Evolutionary conservation across 2,888 invertebrate genomes (phyloP).

Genomic region (Seira musarum): DNA sequence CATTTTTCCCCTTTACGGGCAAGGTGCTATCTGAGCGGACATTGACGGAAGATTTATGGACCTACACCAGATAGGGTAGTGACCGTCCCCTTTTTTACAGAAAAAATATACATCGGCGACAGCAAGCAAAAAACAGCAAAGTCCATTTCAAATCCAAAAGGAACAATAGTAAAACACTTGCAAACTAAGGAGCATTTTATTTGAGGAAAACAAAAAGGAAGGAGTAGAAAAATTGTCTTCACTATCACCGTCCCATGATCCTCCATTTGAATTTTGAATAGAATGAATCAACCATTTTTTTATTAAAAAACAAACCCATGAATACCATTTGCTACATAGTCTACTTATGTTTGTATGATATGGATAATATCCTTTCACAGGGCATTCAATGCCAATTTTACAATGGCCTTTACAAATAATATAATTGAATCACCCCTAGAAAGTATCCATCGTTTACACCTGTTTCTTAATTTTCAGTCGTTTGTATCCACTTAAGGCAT

Average conservation of each 20-base stretch:
- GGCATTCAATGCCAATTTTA: no score
- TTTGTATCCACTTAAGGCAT: no score
- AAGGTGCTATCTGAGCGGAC: slow-evolving; percentile 69
- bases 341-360: no score
- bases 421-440: no score
- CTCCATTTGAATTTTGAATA: no score
- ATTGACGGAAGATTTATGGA: slow-evolving; percentile 69
- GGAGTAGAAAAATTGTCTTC: background rate
- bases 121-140: no score
- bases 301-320: slow-evolving; percentile 8
- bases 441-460: no score
- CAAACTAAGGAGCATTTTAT: background rate
- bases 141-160: slow-evolving; percentile 28
- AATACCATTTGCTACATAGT: slow-evolving; percentile 18
- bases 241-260: background rate
- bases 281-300: no score
- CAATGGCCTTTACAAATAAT: no score
- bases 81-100: slow-evolving; percentile 68
- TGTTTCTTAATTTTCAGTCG: no score
- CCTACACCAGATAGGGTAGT: slow-evolving; percentile 69
- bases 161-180: slow-evolving; percentile 31
- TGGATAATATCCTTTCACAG: no score
- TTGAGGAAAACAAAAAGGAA: background rate
- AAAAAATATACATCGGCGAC: slow-evolving; percentile 1
- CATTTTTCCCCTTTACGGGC: slow-evolving; percentile 65